These are phyloP conservation scores for Graptemys geographica DNA, from an alignment of 2,797 vertebrate species.

Conservation along the genomic window DNA sequence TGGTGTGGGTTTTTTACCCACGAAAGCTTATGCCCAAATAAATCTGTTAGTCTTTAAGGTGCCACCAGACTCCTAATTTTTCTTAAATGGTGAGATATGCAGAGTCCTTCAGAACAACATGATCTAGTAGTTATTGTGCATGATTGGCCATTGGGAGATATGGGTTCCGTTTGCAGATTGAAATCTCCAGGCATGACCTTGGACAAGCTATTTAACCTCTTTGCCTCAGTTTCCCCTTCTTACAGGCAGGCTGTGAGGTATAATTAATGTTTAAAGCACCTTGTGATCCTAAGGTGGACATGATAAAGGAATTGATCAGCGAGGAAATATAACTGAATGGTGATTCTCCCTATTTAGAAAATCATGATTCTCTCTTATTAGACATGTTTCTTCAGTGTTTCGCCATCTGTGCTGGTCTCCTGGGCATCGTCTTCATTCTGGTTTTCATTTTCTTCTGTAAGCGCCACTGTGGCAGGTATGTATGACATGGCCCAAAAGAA, in stretches of 20 bases:
- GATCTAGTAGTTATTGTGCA: not conserved
- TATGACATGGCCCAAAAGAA: not conserved
- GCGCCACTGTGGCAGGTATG: constrained; percentile 53
- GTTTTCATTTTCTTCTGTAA: constrained; percentile 26
- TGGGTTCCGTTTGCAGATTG: not conserved
- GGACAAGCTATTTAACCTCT: not conserved
- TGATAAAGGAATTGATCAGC: not conserved
- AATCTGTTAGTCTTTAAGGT: too few relatives aligned
- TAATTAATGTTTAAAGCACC: not conserved
- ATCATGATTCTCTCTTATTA: constrained; percentile 35
- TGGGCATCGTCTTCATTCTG: not conserved
- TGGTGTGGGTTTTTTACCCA: too few relatives aligned
- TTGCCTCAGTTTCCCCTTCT: not conserved
- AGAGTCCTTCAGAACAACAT: not conserved
- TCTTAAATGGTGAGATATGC: not conserved
- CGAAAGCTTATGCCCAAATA: too few relatives aligned
- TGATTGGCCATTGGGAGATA: not conserved
- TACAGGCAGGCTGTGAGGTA: not conserved
- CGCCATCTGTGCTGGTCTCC: not conserved
- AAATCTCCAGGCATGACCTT: not conserved
- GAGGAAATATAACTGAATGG: constrained; percentile 8
- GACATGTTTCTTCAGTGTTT: rapidly evolving
- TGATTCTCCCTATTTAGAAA: not conserved
- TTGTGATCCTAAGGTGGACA: not conserved
- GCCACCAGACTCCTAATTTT: too few relatives aligned